These are phyloP conservation scores for Discoglossus pictus DNA, from an alignment of 2,797 vertebrate species.

Conservation along the genomic window DNA sequence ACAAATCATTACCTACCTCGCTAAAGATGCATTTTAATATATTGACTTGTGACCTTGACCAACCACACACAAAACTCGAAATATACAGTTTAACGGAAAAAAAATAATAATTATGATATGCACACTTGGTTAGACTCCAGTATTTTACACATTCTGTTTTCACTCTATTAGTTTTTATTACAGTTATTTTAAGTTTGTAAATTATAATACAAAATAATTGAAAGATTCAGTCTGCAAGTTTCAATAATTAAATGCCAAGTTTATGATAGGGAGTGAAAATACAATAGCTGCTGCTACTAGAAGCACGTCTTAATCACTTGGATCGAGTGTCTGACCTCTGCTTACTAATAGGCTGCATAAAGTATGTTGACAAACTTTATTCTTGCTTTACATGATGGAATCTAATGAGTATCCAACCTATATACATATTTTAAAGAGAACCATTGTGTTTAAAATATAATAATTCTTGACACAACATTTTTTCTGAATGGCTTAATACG, in stretches of 20 bases:
- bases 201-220: conserved; percentile 31
- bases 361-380: neutral
- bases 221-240: conserved; percentile 16
- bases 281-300: conserved; percentile 1
- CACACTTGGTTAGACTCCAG: neutral
- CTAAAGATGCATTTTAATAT: neutral
- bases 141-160: conserved; percentile 11
- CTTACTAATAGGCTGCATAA: neutral
- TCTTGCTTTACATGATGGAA: too few relatives aligned
- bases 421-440: too few relatives aligned
- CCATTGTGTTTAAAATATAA: too few relatives aligned
- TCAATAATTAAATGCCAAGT: conserved; percentile 23
- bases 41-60: conserved; percentile 1
- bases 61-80: neutral
- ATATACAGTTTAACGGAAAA: neutral
- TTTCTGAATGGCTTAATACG: too few relatives aligned
- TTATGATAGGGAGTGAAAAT: conserved; percentile 16
- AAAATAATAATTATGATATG: neutral
- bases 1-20: neutral
- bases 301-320: conserved; percentile 1
- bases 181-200: conserved; percentile 18
- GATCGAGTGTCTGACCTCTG: conserved; percentile 15
- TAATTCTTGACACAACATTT: too few relatives aligned
- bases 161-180: conserved; percentile 34
- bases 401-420: too few relatives aligned